Percentiles rank a stretch among this genome's conserved stretches.
Evolutionary conservation across 2,113 vertebrate genomes (phyloP).

Genomic region (Tyrannus savana): DNA sequence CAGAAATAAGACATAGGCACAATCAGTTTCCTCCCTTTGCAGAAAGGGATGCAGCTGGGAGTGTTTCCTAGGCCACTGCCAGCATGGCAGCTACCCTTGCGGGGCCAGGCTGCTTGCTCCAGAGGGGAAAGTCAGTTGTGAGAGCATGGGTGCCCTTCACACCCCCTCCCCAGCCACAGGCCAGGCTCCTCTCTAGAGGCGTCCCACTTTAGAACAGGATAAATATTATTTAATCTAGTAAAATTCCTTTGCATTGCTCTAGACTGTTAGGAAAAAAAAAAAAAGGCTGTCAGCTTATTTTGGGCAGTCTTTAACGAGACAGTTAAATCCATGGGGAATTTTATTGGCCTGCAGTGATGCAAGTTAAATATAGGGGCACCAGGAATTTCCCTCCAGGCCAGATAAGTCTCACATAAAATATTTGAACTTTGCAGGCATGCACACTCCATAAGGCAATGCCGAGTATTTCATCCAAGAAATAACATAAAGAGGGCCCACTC

Average conservation of each 20-base stretch:
- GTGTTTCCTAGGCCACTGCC: fast-evolving
- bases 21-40: fast-evolving
- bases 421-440: conserved; percentile 51
- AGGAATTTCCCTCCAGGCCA: conserved; percentile 62
- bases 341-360: conserved; percentile 17
- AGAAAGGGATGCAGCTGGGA: neutral
- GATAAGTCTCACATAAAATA: conserved; percentile 51
- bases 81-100: neutral
- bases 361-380: conserved; percentile 63
- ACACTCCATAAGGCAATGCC: conserved; percentile 1
- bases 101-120: neutral
- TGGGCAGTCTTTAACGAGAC: neutral
- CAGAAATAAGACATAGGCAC: neutral
- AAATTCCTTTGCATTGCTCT: neutral
- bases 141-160: neutral
- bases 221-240: neutral
- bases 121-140: neutral
- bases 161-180: neutral
- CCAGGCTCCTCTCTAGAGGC: neutral
- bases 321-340: conserved; percentile 43
- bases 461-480: neutral
- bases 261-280: neutral
- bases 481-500: neutral
- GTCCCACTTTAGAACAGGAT: neutral
- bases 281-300: neutral